These are phyloP conservation scores for Amphimallon solstitiale DNA, from an alignment of 2,888 invertebrate genomes.

Conservation along the genomic window DNA sequence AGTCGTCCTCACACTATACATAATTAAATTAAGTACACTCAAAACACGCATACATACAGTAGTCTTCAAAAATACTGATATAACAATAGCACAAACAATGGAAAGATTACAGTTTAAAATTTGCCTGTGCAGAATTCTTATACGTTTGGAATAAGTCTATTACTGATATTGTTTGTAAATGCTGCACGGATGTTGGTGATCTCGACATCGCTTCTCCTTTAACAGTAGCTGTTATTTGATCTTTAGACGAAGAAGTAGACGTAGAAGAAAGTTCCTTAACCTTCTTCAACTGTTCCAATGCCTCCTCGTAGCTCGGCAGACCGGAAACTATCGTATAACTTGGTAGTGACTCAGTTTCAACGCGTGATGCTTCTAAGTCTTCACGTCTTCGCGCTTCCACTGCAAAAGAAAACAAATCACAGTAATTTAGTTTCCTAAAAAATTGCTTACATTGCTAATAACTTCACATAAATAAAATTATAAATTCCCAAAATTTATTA, in stretches of 20 bases:
- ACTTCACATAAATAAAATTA: conserved; percentile 4
- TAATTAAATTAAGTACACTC: too few species aligned
- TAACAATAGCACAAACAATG: neutral
- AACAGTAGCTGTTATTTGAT: conserved; percentile 33
- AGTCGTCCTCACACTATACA: too few species aligned
- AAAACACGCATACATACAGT: neutral
- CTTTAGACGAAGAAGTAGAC: conserved; percentile 31
- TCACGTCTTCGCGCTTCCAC: conserved; percentile 58
- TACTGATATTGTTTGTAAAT: conserved; percentile 56
- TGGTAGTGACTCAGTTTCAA: conserved; percentile 63
- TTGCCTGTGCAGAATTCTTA: conserved; percentile 36
- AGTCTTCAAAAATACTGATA: neutral
- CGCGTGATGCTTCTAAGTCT: conserved; percentile 49
- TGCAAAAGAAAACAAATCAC: conserved; percentile 55
- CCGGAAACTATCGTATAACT: conserved; percentile 74
- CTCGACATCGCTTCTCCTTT: conserved; percentile 49
- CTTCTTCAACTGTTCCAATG: conserved; percentile 69
- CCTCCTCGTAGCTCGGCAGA: conserved; percentile 72
- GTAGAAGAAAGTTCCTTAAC: conserved; percentile 52
- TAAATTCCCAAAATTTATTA: too few species aligned
- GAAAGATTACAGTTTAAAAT: conserved; percentile 21
- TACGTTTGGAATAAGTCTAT: conserved; percentile 59
- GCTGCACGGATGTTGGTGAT: conserved; percentile 51
- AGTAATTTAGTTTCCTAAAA: conserved; percentile 2
- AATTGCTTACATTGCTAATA: neutral